Base-by-base conservation (phyloP, 2,888 invertebrate genomes). In the Salpingus planirostris region DNA sequence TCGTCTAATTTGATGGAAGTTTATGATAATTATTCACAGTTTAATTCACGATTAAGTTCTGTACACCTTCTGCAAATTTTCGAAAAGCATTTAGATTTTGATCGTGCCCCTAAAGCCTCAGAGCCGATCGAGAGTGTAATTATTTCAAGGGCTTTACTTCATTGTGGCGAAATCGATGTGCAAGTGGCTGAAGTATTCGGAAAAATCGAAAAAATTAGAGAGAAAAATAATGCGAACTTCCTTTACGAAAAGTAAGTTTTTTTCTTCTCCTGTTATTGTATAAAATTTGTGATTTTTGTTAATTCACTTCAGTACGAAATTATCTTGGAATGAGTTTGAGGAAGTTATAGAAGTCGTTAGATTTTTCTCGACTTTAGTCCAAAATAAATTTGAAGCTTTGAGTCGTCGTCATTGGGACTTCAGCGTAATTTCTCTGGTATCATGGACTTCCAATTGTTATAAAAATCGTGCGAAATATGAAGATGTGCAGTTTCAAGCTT, bases 391-490 rank as follows among this genome's bases (percentile, higher is more conserved):
- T 21, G 33, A 49, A 13, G 37, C 36, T 36, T 32, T 59, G 39
- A 59, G 64, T 3, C 43, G 65, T 15, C 60, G 67, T 41, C 72
- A 77, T 47, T 87, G 88, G 86, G 88, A 88, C 66, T 78, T 80
- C 54, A 66, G 76, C 44, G 69, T 80, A 43, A 76, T 88, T 55
- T 71, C 78, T 31, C 62, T 84, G 15, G 76, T 78, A 36, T 74
- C 79, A 10, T 79, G 87, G 76, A 47, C 51, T 7, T 66, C 78
- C 23, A 55, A 71, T 56, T 70, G 72, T 76, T 46, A 52, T 60
- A 56, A 62, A 65, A 59, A 40, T 34, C 58, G 53, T 45, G 11
- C 33, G 11, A 40, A 60, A 37, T 70, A 67, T 55, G 57, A 57
- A 24, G 65, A 68, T 12, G 15, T 10, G 10, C 31, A 36, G 21